Conservation (phyloP, 2,888 invertebrate genomes). For the Lasioglossum zephyrum region DNA sequence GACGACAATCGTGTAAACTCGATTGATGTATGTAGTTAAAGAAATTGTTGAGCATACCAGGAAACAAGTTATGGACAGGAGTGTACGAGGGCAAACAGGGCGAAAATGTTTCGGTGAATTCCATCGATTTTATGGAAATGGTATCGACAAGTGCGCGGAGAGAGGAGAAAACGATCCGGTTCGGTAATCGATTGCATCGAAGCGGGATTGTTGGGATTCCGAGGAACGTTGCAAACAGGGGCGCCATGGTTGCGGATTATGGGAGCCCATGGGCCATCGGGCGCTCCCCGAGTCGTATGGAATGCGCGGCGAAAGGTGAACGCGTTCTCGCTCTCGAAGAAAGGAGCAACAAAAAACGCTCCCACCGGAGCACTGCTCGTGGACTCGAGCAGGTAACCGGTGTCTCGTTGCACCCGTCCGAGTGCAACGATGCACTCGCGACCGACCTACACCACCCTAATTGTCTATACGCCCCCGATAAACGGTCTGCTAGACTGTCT, state of each 20-base stretch:
- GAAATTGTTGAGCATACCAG: not conserved
- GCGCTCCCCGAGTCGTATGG: slow-evolving; percentile 48
- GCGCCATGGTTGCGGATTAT: slow-evolving; percentile 49
- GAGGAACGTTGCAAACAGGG: slow-evolving; percentile 49
- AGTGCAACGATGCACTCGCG: not conserved
- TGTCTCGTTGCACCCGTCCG: slow-evolving; percentile 26
- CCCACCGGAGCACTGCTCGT: slow-evolving; percentile 39
- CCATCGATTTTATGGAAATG: not conserved
- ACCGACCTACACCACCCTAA: not conserved
- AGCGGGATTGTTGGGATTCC: slow-evolving; percentile 68
- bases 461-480: not conserved
- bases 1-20: not conserved
- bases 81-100: too few species aligned
- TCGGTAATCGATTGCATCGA: slow-evolving; percentile 73
- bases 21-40: not conserved
- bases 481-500: not conserved
- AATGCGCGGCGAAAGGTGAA: slow-evolving; percentile 74
- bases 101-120: not conserved
- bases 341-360: slow-evolving; percentile 62
- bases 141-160: not conserved
- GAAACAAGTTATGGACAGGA: not conserved
- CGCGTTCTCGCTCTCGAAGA: slow-evolving; percentile 69
- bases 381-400: slow-evolving; percentile 47
- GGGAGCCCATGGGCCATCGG: slow-evolving; percentile 53
- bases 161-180: slow-evolving; percentile 66